phyloP scores from a whole-genome alignment of 2,113 vertebrate species.

The Sinosuthora webbiana region DNA sequence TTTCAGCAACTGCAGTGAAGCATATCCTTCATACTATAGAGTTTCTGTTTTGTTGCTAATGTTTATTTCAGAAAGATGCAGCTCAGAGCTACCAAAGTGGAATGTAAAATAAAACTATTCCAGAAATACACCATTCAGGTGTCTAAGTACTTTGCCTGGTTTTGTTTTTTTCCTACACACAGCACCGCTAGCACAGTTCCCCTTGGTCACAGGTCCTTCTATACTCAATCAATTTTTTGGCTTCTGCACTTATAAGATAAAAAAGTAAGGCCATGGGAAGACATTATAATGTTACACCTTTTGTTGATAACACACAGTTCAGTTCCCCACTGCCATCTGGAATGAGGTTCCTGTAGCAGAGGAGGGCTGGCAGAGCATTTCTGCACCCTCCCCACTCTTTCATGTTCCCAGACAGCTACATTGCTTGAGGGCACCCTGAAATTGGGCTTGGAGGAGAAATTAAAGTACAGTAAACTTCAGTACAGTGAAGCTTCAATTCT shows the following conservation, averaged over 20 bases:
- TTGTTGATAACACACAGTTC: background rate
- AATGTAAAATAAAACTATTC: background rate
- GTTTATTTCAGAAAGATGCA: background rate
- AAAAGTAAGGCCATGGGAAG: background rate
- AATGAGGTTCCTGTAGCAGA: background rate
- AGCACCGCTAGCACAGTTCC: background rate
- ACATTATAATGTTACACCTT: background rate
- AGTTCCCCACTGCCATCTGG: background rate
- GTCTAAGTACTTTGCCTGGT: background rate
- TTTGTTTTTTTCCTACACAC: background rate
- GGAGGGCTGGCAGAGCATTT: background rate
- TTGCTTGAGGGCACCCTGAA: background rate
- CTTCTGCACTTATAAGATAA: background rate
- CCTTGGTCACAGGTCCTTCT: background rate
- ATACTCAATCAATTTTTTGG: background rate
- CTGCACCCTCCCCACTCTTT: fast-evolving
- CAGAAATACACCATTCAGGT: background rate
- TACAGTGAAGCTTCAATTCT: background rate
- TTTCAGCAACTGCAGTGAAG: background rate
- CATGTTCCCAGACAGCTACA: background rate
- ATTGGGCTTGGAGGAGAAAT: background rate
- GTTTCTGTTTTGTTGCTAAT: background rate
- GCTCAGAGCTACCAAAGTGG: background rate
- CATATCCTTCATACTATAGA: background rate
- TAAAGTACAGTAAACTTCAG: background rate